Conservation (phyloP, 1,140 invertebrate species). For the Leptinotarsa defecta region DNA sequence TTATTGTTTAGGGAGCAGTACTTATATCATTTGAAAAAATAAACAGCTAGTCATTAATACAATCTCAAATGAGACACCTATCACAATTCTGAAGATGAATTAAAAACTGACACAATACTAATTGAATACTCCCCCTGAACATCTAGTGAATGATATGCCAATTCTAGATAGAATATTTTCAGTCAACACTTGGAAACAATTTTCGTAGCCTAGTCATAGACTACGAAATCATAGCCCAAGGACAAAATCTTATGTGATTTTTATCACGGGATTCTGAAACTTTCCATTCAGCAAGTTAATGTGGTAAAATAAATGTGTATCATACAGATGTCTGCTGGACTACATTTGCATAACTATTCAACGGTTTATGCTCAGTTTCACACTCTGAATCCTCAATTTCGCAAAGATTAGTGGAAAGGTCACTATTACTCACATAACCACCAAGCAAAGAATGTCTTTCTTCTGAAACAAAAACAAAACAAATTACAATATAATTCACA, state of each 20-base stretch:
- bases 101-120: neutral
- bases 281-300: neutral
- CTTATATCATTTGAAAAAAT: neutral
- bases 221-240: neutral
- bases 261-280: neutral
- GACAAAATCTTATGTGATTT: neutral
- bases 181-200: neutral
- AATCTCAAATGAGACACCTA: neutral
- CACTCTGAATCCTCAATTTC: conserved; percentile 92
- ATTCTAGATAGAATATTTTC: neutral
- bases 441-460: conserved; percentile 76
- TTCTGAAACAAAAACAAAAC: conserved; percentile 57
- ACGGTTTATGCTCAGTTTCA: conserved; percentile 65
- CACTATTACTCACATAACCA: conserved; percentile 76
- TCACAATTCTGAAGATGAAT: neutral
- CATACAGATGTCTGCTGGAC: conserved; percentile 3
- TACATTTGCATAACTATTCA: conserved; percentile 54
- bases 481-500: conserved; percentile 1
- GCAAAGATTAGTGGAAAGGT: conserved; percentile 85
- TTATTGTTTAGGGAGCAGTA: conserved; percentile 3
- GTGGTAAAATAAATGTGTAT: neutral
- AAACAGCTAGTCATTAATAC: neutral
- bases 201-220: neutral
- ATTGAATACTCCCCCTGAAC: conserved; percentile 2
- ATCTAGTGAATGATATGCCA: conserved; percentile 1